Percentiles rank a stretch among this genome's conserved stretches.
Conservation (phyloP, 2,113 vertebrate species). For the Mormoops blainvillei region DNA sequence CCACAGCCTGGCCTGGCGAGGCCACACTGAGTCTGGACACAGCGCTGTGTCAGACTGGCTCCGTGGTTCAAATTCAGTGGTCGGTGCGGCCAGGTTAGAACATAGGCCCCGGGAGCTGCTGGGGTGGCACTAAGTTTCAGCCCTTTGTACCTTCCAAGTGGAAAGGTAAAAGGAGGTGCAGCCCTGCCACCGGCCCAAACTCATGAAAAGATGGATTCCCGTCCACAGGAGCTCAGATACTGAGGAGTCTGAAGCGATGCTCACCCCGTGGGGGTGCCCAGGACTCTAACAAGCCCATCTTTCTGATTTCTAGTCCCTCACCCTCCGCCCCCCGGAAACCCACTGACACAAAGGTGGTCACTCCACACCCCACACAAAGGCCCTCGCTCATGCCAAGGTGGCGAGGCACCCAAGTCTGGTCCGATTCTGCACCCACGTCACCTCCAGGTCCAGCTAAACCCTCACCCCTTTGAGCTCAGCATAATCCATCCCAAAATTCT, state of each 20-base stretch:
- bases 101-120: background rate
- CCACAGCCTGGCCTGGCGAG: background rate
- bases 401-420: background rate
- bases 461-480: background rate
- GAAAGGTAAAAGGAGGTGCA: background rate
- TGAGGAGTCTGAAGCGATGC: background rate
- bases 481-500: background rate
- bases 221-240: accelerated
- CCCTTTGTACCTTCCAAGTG: no score
- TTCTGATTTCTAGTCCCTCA: background rate
- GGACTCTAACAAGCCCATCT: background rate
- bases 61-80: background rate
- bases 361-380: background rate
- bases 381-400: accelerated
- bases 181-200: background rate
- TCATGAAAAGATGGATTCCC: background rate
- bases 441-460: background rate
- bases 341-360: background rate
- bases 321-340: background rate
- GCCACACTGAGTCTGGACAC: background rate
- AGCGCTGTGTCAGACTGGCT: background rate
- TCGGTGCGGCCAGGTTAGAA: background rate
- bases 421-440: background rate
- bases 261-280: background rate
- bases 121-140: background rate